Percentiles rank a stretch among this genome's conserved stretches.
phyloP scores from a whole-genome alignment of 2,113 vertebrate genomes.

The Lycaon pictus region DNA sequence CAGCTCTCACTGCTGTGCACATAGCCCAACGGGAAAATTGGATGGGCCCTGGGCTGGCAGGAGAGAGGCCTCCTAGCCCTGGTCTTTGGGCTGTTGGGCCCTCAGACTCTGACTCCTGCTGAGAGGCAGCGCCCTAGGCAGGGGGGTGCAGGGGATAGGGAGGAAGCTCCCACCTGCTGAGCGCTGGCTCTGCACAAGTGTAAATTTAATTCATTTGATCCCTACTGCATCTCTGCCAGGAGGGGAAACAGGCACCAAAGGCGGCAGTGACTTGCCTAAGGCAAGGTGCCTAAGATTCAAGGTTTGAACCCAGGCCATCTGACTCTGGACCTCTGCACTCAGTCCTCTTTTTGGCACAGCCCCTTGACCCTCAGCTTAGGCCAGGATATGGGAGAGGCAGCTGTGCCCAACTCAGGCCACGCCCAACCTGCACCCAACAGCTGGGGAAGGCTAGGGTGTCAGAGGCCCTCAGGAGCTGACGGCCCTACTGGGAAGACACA shows the following conservation, averaged over 20 bases:
- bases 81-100: background rate
- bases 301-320: background rate
- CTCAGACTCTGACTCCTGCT: background rate
- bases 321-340: background rate
- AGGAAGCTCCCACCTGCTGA: background rate
- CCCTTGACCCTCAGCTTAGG: background rate
- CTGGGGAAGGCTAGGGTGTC: background rate
- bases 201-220: too few species aligned
- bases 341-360: background rate
- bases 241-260: background rate
- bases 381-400: background rate
- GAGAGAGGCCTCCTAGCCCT: background rate
- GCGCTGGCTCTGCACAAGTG: background rate
- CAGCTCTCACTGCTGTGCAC: background rate
- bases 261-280: background rate
- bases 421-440: background rate
- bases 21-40: background rate
- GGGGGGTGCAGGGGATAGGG: too few species aligned
- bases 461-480: background rate
- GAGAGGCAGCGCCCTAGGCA: background rate
- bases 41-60: background rate
- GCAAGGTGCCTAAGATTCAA: background rate
- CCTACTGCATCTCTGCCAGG: background rate
- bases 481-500: background rate
- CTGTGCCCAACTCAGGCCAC: background rate